A percentile compares a stretch with the other conserved stretches of the same genome.
Conservation (phyloP, 2,113 vertebrate genomes). For the Noturus placidus region DNA sequence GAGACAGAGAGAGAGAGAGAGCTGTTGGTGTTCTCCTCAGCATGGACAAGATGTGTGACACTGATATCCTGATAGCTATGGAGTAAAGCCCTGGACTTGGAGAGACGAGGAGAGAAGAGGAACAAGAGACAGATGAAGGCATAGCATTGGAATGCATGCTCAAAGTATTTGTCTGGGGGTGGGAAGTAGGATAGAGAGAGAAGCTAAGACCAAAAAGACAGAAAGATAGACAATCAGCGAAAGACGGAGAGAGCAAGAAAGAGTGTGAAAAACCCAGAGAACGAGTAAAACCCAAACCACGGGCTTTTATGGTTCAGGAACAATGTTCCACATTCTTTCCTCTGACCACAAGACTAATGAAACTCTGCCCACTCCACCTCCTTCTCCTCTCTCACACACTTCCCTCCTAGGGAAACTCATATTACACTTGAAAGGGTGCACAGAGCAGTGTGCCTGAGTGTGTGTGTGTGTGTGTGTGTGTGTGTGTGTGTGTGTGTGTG, state of each 20-base stretch:
- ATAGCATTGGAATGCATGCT: slow-evolving; percentile 39
- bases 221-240: background rate
- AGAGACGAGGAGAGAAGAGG: background rate
- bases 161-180: slow-evolving; percentile 47
- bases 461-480: too few relatives aligned
- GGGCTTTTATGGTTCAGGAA: slow-evolving; percentile 66
- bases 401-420: slow-evolving; percentile 24
- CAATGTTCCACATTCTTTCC: slow-evolving; percentile 70
- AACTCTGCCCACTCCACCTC: slow-evolving; percentile 38
- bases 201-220: too few relatives aligned
- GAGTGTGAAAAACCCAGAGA: slow-evolving; percentile 41
- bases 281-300: slow-evolving; percentile 60
- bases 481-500: slow-evolving; percentile 11
- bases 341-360: slow-evolving; percentile 60
- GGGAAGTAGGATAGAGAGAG: slow-evolving; percentile 41
- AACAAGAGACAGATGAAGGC: slow-evolving; percentile 56
- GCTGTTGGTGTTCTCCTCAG: background rate
- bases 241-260: background rate
- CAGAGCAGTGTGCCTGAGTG: background rate
- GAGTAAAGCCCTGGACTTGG: background rate
- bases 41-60: background rate
- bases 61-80: background rate
- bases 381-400: background rate
- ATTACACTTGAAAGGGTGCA: slow-evolving; percentile 69
- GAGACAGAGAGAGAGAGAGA: background rate